Percentiles rank a stretch among this genome's conserved stretches.
Evolutionary conservation across 1,140 invertebrate genomes (phyloP).

Genomic region (Zaprionus capensis): DNA sequence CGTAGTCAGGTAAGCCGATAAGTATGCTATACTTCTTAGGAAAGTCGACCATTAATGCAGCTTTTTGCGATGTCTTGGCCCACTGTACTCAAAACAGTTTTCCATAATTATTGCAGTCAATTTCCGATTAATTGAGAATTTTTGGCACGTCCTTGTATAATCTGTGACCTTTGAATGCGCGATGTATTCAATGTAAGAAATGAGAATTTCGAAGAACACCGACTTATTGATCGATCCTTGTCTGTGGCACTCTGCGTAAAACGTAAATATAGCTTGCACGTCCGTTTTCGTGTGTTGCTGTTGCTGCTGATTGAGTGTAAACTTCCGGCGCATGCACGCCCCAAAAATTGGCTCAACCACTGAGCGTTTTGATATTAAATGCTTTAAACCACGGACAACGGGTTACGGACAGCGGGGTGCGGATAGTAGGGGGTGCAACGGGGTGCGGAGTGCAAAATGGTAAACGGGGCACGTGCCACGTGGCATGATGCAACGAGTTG

Average conservation of each 20-base stretch:
- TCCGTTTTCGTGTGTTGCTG: conserved; percentile 8
- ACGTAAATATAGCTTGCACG: conserved; percentile 8
- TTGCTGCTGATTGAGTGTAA: conserved; percentile 48
- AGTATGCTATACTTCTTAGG: conserved; percentile 54
- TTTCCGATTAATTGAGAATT: neutral
- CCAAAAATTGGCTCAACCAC: conserved; percentile 37
- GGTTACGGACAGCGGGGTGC: neutral
- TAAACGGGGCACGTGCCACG: neutral
- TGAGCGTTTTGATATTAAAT: conserved; percentile 26
- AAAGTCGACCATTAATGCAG: neutral
- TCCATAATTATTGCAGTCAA: neutral
- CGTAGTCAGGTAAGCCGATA: conserved; percentile 42
- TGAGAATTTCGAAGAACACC: neutral
- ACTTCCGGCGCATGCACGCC: conserved; percentile 44
- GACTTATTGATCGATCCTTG: conserved; percentile 5
- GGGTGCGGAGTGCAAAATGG: neutral
- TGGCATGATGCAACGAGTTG: conserved; percentile 10
- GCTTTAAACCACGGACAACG: neutral
- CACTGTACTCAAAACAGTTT: neutral
- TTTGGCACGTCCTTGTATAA: neutral
- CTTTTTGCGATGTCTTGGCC: neutral
- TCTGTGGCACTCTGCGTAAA: neutral
- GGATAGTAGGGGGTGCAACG: neutral
- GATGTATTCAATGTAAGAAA: neutral
- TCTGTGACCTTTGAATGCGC: neutral